Base-by-base conservation (phyloP, 2,797 vertebrate genomes). In the Pagetopsis macropterus region DNA sequence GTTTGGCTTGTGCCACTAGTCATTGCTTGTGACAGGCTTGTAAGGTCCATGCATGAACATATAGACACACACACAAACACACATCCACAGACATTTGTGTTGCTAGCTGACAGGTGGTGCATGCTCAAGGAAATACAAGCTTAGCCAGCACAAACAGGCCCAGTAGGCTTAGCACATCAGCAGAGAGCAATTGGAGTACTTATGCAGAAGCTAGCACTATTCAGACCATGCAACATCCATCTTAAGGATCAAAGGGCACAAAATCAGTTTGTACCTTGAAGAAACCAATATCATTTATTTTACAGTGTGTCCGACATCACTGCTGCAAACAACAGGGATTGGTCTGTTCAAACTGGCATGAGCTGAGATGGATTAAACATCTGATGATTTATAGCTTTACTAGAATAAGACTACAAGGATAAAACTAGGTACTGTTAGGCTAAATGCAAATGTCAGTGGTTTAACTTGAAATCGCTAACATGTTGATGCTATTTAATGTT, bases 111-210 rank as follows among this genome's bases (percentile, higher is more conserved):
- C 87, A 93, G 89, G 84, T 87, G 85, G 82, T 83, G 76, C 79
- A 67, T 83, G 81, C 86, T 83, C 81, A 77, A 84, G 79, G 86
- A 88, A 92, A 88, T 86, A 86, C 84, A 88, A 90, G 86, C 85
- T 82, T 84, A 87, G 62, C 78, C 69, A 87, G 87, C 85, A 89
- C 87, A 92, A 91, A 91, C 78, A 77, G 78, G 67, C 79, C 78
- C 76, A 75, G 79, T 50, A 81, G 90, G 86, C 89, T 92, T 91
- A 92, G 73, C 89, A 87, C 88, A 84, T 91, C 78, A 85, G 67
- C 87, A 55, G 76, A 65, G 77, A 82, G 83, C 80, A 82, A 82
- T 81, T 76, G 88, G 76, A 85, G 82, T 65, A 76, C 88, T 88
- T 84, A 84, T 76, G 87, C 82, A 82, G 76, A 54, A 84, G 85